A percentile compares a stretch with the other conserved stretches of the same genome.
phyloP scores from a whole-genome alignment of 2,797 vertebrate genomes.

The Aeoliscus strigatus region DNA sequence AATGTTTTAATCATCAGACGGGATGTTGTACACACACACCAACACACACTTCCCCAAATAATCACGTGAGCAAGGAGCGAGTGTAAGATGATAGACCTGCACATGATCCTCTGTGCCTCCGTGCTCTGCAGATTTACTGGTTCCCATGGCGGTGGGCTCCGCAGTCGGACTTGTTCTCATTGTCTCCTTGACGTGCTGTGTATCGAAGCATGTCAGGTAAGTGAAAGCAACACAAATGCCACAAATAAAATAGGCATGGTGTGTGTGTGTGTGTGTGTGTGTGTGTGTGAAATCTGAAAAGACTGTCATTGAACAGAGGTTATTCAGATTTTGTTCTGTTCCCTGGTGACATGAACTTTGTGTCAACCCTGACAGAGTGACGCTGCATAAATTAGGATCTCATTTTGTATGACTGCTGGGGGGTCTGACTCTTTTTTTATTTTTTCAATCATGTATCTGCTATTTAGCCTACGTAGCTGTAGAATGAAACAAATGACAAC shows the following conservation, averaged over 20 bases:
- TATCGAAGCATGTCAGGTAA: slow-evolving; percentile 82
- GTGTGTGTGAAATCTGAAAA: no score
- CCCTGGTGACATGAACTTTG: no score
- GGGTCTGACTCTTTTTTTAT: slow-evolving; percentile 21
- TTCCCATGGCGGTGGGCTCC: slow-evolving; percentile 69
- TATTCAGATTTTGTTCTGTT: no score
- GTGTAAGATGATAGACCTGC: not conserved
- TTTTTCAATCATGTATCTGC: slow-evolving; percentile 17
- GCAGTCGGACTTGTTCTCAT: slow-evolving; percentile 71
- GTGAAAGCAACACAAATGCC: slow-evolving; percentile 19
- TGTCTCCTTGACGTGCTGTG: slow-evolving; percentile 67
- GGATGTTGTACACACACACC: not conserved
- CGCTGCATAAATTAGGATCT: slow-evolving; percentile 22
- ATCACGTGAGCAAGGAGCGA: slow-evolving; percentile 5
- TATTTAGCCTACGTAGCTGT: no score
- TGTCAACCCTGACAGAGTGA: no score
- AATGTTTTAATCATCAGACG: no score
- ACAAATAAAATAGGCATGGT: no score
- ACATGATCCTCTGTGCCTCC: slow-evolving; percentile 22
- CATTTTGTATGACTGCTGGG: slow-evolving; percentile 22
- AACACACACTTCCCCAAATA: not conserved
- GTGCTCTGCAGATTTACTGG: slow-evolving; percentile 74
- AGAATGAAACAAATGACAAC: no score
- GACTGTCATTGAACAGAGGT: no score
- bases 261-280: no score